Percentiles rank a stretch among this genome's conserved stretches.
phyloP scores from a whole-genome alignment of 2,797 vertebrate species.

The Diplodus puntazzo region DNA sequence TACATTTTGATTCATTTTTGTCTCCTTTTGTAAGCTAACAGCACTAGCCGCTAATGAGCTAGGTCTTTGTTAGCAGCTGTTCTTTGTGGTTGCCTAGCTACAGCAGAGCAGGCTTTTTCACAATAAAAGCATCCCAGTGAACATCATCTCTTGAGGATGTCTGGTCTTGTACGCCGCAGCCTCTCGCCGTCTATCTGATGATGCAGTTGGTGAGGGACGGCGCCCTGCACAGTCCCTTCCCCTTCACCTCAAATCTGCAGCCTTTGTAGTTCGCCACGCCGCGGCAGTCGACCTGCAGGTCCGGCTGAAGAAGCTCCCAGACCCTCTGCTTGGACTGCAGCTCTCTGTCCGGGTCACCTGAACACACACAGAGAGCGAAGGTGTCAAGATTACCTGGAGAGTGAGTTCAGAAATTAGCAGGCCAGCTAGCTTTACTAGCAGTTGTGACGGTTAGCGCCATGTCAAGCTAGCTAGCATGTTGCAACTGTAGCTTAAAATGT shows the following conservation, averaged over 20 bases:
- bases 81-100: background rate
- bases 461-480: too few species aligned
- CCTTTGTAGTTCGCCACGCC: constrained; percentile 94
- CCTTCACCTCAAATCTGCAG: constrained; percentile 91
- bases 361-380: background rate
- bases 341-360: constrained; percentile 93
- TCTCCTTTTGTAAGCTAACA: background rate
- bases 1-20: accelerated
- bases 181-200: constrained; percentile 85
- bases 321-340: constrained; percentile 91
- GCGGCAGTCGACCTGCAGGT: constrained; percentile 88
- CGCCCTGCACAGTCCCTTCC: constrained; percentile 92
- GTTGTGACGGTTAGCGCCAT: too few species aligned
- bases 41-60: background rate
- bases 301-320: constrained; percentile 92
- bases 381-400: background rate
- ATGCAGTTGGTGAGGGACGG: constrained; percentile 88
- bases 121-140: background rate
- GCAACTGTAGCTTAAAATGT: too few species aligned
- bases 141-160: background rate
- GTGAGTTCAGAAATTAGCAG: too few species aligned
- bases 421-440: too few species aligned
- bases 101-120: constrained; percentile 4
- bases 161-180: background rate
- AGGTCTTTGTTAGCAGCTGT: background rate